Base-by-base conservation (phyloP, 2,888 invertebrate genomes). In the Hypselothyrea guttata region DNA sequence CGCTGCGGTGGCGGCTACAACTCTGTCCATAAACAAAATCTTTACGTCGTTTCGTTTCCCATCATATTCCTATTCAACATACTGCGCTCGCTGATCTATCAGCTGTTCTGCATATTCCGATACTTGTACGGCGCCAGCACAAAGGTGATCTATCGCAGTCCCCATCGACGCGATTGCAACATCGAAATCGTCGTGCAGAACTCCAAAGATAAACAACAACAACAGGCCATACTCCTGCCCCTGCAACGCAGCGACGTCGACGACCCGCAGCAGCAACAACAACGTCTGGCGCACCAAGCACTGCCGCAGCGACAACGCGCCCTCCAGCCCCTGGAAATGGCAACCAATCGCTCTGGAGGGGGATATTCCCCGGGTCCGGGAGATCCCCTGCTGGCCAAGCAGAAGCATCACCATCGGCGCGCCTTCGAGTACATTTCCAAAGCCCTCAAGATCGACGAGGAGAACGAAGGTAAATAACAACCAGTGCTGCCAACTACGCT, bases 391-490 rank as follows among this genome's bases (percentile, higher is more conserved):
- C 91, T 96, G 47, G 96, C 96, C 31, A 96, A 96, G 89, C 98
- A 98, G 90, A 98, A 98, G 89, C 96, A 97, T 89, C 97, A 98
- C 90, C 98, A 98, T 91, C 93, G 97, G 49, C 94, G 97, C 90
- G 98, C 98, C 63, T 98, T 98, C 91, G 98, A 98, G 89, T 97
- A 96, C 88, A 98, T 98, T 86, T 98, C 98, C 54, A 97, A 97
- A 91, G 98, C 98, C 7, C 92, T 98, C 66, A 97, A 97, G 91
- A 96, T 98, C 85, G 98, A 98, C 89, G 98, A 98, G 90, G 97
- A 98, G 90, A 96, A 96, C 91, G 95, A 96, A 92, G 96, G 96
- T 96, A 90, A 91, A 60, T 53, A 28, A 4, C 22, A 22, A 98
- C 89, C 98, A 98, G 90, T 18, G 47, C n/a, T n/a, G n/a, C n/a